A percentile compares a stretch with the other conserved stretches of the same genome.
Evolutionary conservation across 2,797 vertebrate genomes (phyloP).

Genomic region (Microctenopoma steveboyesi): DNA sequence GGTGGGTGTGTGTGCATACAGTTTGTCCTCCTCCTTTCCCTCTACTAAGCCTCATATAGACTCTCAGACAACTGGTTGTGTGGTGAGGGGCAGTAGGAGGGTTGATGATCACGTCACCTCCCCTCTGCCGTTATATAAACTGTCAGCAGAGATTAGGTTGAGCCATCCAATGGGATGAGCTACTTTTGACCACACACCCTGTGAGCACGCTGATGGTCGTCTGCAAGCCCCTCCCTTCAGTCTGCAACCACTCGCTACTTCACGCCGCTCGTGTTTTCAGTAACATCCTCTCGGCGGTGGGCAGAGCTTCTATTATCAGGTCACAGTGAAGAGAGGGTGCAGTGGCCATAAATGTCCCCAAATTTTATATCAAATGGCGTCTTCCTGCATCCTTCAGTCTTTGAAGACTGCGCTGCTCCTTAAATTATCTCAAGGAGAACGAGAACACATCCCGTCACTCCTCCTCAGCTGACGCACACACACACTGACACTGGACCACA

Average conservation of each 20-base stretch:
- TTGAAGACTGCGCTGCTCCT: background rate
- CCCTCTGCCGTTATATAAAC: constrained; percentile 78
- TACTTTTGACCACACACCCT: constrained; percentile 73
- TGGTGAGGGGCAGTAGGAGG: constrained; percentile 31
- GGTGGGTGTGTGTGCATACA: constrained; percentile 36
- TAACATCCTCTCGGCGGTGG: background rate
- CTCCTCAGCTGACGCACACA: constrained; percentile 47
- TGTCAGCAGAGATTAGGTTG: constrained; percentile 64
- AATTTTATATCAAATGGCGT: background rate
- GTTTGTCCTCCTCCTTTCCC: constrained; percentile 29
- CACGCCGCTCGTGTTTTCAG: constrained; percentile 1
- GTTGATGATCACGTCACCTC: constrained; percentile 50
- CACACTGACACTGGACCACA: background rate
- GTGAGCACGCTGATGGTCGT: background rate
- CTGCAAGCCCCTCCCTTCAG: constrained; percentile 31
- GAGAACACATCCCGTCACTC: constrained; percentile 32
- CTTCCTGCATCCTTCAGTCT: background rate
- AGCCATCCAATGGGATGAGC: constrained; percentile 75
- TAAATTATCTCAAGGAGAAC: background rate
- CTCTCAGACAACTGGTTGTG: constrained; percentile 53
- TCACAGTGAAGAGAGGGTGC: background rate
- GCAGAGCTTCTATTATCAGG: background rate
- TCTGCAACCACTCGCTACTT: background rate
- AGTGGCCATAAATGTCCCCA: background rate
- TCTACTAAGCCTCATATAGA: constrained; percentile 47